These are phyloP conservation scores for Trialeurodes vaporariorum DNA, from an alignment of 1,140 invertebrate genomes.

Conservation along the genomic window DNA sequence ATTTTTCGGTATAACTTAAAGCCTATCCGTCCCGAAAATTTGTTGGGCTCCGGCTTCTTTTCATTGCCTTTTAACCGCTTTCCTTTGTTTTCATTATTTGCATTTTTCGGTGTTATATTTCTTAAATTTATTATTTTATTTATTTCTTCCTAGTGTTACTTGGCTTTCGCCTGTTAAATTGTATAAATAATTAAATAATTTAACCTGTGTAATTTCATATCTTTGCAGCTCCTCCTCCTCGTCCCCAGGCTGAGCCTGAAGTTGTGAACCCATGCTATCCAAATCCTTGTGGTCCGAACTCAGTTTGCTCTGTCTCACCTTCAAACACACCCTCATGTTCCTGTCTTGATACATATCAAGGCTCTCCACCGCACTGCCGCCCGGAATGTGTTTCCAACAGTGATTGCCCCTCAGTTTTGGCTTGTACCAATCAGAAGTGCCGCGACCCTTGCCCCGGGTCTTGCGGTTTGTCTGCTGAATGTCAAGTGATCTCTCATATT, in stretches of 20 bases:
- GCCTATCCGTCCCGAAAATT: too few relatives aligned
- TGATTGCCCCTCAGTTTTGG: slow-evolving; percentile 39
- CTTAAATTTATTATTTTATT: too few relatives aligned
- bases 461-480: slow-evolving; percentile 49
- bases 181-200: too few relatives aligned
- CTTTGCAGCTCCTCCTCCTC: background rate
- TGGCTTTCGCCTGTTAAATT: too few relatives aligned
- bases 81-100: too few relatives aligned
- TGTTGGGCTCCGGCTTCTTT: too few relatives aligned
- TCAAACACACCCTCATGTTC: slow-evolving; percentile 35
- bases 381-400: slow-evolving; percentile 41
- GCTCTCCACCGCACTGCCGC: slow-evolving; percentile 38
- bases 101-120: too few relatives aligned
- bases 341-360: slow-evolving; percentile 34
- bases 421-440: slow-evolving; percentile 45
- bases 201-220: too few relatives aligned
- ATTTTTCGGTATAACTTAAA: too few relatives aligned
- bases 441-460: slow-evolving; percentile 41
- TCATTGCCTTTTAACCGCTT: too few relatives aligned
- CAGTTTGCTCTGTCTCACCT: slow-evolving; percentile 46
- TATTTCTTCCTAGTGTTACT: too few relatives aligned
- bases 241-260: slow-evolving; percentile 20
- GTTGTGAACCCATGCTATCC: slow-evolving; percentile 46
- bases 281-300: slow-evolving; percentile 60
- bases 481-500: slow-evolving; percentile 50